Evolutionary conservation across 2,113 vertebrate species (phyloP).

Genomic region (Scartelaos histophorus): DNA sequence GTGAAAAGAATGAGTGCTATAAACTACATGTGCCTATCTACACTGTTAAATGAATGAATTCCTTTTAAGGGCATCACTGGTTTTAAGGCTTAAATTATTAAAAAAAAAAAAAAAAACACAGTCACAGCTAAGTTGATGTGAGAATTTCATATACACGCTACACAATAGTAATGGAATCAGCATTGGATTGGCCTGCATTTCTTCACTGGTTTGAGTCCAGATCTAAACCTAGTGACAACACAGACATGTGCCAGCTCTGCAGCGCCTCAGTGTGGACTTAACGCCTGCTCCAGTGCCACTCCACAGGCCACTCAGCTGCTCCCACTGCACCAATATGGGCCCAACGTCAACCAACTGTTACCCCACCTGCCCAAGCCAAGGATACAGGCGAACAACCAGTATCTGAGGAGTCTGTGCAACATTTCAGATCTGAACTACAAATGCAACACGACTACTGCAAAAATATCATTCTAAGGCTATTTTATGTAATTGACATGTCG

Average conservation of each 20-base stretch:
- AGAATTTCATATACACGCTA: neutral
- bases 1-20: no score
- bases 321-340: slow-evolving; percentile 35
- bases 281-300: slow-evolving; percentile 20
- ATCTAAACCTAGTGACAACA: slow-evolving; percentile 22
- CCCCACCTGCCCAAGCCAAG: slow-evolving; percentile 37
- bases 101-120: no score
- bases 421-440: neutral
- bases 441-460: neutral
- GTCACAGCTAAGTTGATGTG: no score
- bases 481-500: no score
- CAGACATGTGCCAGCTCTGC: slow-evolving; percentile 10
- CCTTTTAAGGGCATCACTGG: no score
- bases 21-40: no score
- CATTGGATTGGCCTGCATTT: slow-evolving; percentile 9
- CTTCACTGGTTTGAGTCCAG: slow-evolving; percentile 7
- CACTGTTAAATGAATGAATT: no score
- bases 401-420: neutral
- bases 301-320: slow-evolving; percentile 28
- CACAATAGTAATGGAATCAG: slow-evolving; percentile 5
- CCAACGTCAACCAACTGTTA: slow-evolving; percentile 42
- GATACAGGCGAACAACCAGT: slow-evolving; percentile 14
- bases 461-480: no score
- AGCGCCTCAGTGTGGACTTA: slow-evolving; percentile 20
- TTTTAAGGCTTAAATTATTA: no score